These are phyloP conservation scores for Panthera uncia DNA, from an alignment of 2,113 vertebrate genomes.

Conservation along the genomic window DNA sequence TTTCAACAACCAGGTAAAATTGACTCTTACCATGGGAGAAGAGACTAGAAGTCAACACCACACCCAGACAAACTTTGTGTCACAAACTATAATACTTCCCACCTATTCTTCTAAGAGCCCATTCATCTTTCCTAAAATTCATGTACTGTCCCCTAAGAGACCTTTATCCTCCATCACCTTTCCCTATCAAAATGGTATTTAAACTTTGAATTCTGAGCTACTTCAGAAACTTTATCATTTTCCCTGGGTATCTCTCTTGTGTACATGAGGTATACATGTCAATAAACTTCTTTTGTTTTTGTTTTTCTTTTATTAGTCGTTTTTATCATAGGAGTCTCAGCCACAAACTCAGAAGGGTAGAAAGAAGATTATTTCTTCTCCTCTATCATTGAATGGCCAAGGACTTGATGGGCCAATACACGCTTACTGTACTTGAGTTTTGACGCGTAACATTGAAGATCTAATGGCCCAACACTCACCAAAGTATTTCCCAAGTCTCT, in stretches of 20 bases:
- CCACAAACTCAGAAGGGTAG: background rate
- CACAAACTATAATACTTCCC: background rate
- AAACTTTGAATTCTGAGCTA: background rate
- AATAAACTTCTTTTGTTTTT: background rate
- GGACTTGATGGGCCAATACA: background rate
- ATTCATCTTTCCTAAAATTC: background rate
- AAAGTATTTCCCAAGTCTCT: background rate
- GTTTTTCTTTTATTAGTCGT: background rate
- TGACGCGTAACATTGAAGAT: background rate
- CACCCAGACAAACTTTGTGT: background rate
- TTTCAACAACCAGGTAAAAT: background rate
- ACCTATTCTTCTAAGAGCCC: background rate
- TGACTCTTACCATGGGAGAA: background rate
- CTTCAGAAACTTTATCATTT: background rate
- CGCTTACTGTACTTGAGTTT: background rate
- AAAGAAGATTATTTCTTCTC: background rate
- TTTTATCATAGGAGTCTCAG: background rate
- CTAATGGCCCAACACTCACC: background rate
- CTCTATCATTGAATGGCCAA: background rate
- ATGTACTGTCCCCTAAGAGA: background rate
- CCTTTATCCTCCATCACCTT: background rate
- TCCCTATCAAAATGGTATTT: background rate
- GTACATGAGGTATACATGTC: background rate
- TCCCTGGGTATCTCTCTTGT: background rate
- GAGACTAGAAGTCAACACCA: background rate